phyloP scores from a whole-genome alignment of 2,797 vertebrate species.

The Poeciliopsis gracilis region DNA sequence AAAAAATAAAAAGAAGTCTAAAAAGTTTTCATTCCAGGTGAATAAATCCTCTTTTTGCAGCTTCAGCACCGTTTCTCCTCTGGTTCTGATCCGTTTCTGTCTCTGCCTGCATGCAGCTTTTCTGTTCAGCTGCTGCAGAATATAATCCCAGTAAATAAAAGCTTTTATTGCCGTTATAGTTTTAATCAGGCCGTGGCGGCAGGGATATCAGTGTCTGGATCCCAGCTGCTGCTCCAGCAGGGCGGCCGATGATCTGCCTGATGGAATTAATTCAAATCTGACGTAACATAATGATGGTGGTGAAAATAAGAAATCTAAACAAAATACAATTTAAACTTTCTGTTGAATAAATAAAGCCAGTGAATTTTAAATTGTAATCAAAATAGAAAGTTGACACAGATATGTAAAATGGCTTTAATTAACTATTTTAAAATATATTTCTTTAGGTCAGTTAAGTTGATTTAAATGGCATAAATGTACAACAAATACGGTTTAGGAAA shows the following conservation, averaged over 20 bases:
- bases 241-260: conserved; percentile 38
- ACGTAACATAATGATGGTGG: not conserved
- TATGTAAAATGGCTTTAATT: not conserved
- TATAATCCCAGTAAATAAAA: conserved; percentile 32
- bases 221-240: conserved; percentile 55
- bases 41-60: not conserved
- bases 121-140: conserved; percentile 15
- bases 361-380: not conserved
- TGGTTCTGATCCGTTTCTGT: not conserved
- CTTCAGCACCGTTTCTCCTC: not conserved
- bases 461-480: not conserved
- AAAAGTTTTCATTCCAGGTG: not conserved
- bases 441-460: not conserved
- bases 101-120: conserved; percentile 17
- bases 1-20: no score
- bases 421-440: not conserved
- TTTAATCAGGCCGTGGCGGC: conserved; percentile 17
- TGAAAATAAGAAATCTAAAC: not conserved
- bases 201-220: conserved; percentile 46
- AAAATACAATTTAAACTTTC: not conserved
- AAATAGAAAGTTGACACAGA: not conserved
- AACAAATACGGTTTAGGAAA: not conserved
- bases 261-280: conserved; percentile 49
- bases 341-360: not conserved
- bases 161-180: conserved; percentile 36